Base-by-base conservation (phyloP, 2,113 vertebrate genomes). In the Hassar affinis region DNA sequence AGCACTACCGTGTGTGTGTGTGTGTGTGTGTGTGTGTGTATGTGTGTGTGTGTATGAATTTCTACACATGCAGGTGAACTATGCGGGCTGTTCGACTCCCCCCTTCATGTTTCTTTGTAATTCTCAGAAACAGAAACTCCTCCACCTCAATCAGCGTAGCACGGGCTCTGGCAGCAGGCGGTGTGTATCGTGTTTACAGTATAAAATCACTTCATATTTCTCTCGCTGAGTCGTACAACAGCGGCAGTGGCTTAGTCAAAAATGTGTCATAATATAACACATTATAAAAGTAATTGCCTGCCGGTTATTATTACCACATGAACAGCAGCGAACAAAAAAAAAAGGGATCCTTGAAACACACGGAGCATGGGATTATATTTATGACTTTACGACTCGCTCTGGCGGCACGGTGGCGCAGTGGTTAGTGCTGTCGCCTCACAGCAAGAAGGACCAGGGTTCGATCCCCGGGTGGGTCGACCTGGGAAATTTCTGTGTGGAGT, bases 61-160 rank as follows among this genome's bases (percentile, higher is more conserved):
- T 80, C 42, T 42, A 74, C 47, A 59, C 27, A 75, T 61, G 66
- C 85, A 83, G 77, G 78, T 69, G 78, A 84, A 81, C 17, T 42
- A 35, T 79, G 85, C 85, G 87, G 85, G 88, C 66, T 85, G 76
- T 85, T 64, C 7, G 66, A 20, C 35, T 61, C 25, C n/a, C 38
- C n/a, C 59, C 14, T 61, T 84, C 30, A 42, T 54, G 79, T 59
- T 82, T 68, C 51, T 51, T 82, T 49, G 22, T 45, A 35, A 33
- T 81, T 89, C 88, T 88, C 64, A 89, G 85, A 90, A 90, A 86
- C 75, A 27, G n/a, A 69, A 35, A 78, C 78, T 81, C 85, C 86
- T 75, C 82, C 64, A 61, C 78, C 81, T 74, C 72, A 82, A 71
- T 87, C 76, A 78, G 52, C n/a, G 4, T 18, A 47, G 25, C 17